Conservation (phyloP, 2,113 vertebrate genomes). For the Orcinus orca region DNA sequence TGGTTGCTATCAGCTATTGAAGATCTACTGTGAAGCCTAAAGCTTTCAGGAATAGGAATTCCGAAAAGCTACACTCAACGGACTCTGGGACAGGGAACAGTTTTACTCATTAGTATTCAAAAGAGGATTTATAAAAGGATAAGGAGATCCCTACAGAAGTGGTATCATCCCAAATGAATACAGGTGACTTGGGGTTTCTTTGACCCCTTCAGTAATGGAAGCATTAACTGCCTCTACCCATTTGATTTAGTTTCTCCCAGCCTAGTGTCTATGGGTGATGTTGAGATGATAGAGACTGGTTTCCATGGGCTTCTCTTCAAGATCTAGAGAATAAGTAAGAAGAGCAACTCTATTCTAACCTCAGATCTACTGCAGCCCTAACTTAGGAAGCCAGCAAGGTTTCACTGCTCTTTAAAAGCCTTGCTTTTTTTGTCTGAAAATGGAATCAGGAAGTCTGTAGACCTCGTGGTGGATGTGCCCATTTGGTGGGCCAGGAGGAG, state of each 20-base stretch:
- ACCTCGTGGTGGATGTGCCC: neutral
- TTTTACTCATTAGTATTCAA: constrained; percentile 19
- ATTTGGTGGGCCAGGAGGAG: neutral
- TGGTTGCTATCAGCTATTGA: neutral
- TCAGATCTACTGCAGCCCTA: neutral
- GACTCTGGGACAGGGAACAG: neutral
- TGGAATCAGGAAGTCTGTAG: neutral
- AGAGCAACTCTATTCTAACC: neutral
- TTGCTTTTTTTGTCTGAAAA: neutral
- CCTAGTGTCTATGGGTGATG: neutral
- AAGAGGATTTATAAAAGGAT: neutral
- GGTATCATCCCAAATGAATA: neutral
- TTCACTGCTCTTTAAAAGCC: neutral
- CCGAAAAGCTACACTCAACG: neutral
- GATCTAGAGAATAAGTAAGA: constrained; percentile 19
- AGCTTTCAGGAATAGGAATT: neutral
- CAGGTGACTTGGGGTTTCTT: neutral
- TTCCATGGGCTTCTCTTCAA: neutral
- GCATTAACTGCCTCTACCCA: neutral
- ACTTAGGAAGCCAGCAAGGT: neutral
- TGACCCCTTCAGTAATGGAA: neutral
- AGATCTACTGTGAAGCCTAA: neutral
- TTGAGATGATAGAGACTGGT: neutral
- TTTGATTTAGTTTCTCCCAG: neutral
- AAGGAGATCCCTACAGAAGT: neutral